Evolutionary conservation across 2,797 vertebrate species (phyloP).

Genomic region (Chelmon rostratus): DNA sequence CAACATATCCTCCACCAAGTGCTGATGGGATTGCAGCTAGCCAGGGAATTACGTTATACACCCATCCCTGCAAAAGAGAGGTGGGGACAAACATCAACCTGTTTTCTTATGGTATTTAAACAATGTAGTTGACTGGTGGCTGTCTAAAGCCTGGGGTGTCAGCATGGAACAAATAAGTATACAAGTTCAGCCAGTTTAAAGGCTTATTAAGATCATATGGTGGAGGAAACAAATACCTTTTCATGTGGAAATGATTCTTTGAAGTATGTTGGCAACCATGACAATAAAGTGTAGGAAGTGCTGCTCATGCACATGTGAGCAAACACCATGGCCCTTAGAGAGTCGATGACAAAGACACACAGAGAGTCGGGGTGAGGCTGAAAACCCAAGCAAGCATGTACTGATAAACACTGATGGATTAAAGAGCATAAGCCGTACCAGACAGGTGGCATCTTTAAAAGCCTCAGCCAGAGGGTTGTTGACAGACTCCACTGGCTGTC

Average conservation of each 20-base stretch:
- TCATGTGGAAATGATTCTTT: slow-evolving; percentile 90
- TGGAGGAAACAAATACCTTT: slow-evolving; percentile 80
- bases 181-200: not conserved
- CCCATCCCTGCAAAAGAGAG: slow-evolving; percentile 85
- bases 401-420: not conserved
- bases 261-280: slow-evolving; percentile 96
- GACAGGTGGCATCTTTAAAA: slow-evolving; percentile 87
- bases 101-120: not conserved
- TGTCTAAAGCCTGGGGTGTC: not conserved
- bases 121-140: not conserved
- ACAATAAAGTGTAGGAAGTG: slow-evolving; percentile 89
- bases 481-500: slow-evolving; percentile 67
- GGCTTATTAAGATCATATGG: not conserved
- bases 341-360: slow-evolving; percentile 7
- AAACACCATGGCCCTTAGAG: slow-evolving; percentile 89
- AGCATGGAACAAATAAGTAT: no score
- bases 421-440: slow-evolving; percentile 81
- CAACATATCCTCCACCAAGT: slow-evolving; percentile 88
- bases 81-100: not conserved
- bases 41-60: slow-evolving; percentile 94
- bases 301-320: slow-evolving; percentile 89
- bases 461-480: slow-evolving; percentile 84
- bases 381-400: not conserved
- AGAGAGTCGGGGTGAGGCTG: not conserved
- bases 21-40: slow-evolving; percentile 88